phyloP scores from a whole-genome alignment of 1,140 invertebrate genomes.

The Drosophila tristis region DNA sequence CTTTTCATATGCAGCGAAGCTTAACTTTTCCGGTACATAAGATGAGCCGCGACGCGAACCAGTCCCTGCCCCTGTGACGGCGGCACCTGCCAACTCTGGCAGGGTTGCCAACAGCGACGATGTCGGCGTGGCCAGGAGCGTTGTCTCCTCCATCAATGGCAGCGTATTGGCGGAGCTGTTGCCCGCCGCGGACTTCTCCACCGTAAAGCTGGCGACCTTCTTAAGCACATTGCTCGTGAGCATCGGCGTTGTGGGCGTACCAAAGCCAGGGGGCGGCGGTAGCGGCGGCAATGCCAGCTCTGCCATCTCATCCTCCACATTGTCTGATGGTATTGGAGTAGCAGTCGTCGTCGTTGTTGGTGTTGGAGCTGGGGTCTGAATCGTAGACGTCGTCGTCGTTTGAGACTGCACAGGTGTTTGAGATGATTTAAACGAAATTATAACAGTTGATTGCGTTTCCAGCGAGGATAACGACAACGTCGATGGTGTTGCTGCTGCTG shows the following conservation, averaged over 20 bases:
- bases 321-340: conserved; percentile 30
- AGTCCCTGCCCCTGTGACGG: conserved; percentile 5
- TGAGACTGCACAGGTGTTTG: conserved; percentile 84
- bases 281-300: conserved; percentile 35
- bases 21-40: conserved; percentile 92
- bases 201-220: conserved; percentile 92
- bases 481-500: conserved; percentile 15
- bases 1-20: conserved; percentile 93
- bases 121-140: conserved; percentile 47
- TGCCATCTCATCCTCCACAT: conserved; percentile 46
- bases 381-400: conserved; percentile 36
- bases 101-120: conserved; percentile 42
- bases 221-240: conserved; percentile 88
- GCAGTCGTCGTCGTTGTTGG: conserved; percentile 3
- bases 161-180: conserved; percentile 36
- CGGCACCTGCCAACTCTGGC: conserved; percentile 21
- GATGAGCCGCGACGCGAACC: conserved; percentile 86
- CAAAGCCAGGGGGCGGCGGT: conserved; percentile 59
- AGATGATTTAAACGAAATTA: conserved; percentile 84
- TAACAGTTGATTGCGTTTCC: conserved; percentile 84
- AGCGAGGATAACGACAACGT: conserved; percentile 45
- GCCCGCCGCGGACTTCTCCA: conserved; percentile 86
- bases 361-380: too few species aligned
- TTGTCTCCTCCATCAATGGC: conserved; percentile 48
- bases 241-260: conserved; percentile 85